Evolutionary conservation across 2,113 vertebrate species (phyloP).

Genomic region (Jaculus jaculus): DNA sequence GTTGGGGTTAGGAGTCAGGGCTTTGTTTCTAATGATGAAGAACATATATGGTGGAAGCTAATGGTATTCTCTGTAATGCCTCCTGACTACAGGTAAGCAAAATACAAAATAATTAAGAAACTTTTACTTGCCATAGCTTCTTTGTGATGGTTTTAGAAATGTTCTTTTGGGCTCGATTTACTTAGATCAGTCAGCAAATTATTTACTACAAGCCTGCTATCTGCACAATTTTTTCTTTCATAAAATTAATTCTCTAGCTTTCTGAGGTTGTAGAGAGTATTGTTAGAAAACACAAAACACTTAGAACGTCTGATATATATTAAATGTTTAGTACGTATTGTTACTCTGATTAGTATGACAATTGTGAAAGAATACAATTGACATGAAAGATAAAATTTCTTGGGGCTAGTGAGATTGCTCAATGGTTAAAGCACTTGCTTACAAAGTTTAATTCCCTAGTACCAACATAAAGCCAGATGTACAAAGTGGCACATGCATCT

Average conservation of each 20-base stretch:
- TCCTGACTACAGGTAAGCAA: slow-evolving; percentile 33
- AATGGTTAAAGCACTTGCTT: too few relatives aligned
- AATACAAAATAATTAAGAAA: slow-evolving; percentile 37
- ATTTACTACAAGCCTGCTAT: slow-evolving; percentile 35
- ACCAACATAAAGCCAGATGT: too few relatives aligned
- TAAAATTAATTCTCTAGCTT: slow-evolving; percentile 12
- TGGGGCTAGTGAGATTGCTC: too few relatives aligned
- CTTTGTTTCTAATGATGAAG: slow-evolving; percentile 37
- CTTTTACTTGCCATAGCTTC: neutral
- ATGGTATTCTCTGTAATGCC: neutral
- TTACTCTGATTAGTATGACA: slow-evolving; percentile 17
- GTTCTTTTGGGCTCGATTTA: slow-evolving; percentile 40
- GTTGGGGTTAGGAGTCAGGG: neutral
- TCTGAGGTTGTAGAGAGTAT: neutral
- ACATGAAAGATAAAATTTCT: neutral
- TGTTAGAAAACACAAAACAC: slow-evolving; percentile 40
- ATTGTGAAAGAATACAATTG: slow-evolving; percentile 33
- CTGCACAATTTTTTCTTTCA: slow-evolving; percentile 19
- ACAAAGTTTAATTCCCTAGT: too few relatives aligned
- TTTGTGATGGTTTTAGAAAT: slow-evolving; percentile 54
- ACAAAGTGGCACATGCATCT: too few relatives aligned
- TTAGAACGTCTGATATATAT: slow-evolving; percentile 10
- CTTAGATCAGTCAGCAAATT: slow-evolving; percentile 32
- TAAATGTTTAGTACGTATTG: neutral
- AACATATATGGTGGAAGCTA: slow-evolving; percentile 16